Evolutionary conservation across 35 echinoderm and acorn worm species (phyloP).

Genomic region (Apostichopus japonicus): DNA sequence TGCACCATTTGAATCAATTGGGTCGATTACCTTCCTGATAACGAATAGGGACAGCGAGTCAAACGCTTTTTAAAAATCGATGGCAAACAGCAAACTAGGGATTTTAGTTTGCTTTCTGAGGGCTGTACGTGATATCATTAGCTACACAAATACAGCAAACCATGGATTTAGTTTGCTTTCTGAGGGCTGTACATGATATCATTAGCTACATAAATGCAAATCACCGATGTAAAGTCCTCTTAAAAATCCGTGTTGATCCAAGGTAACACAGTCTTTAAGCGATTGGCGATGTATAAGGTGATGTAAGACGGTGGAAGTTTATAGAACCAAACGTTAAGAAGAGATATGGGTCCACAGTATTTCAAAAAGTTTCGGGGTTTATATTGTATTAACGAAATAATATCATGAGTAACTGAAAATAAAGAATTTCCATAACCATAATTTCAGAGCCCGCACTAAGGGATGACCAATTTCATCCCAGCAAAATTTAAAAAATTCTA

Average conservation of each 20-base stretch:
- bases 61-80: slow-evolving; percentile 19
- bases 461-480: too few species aligned
- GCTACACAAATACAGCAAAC: neutral
- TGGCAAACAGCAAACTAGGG: neutral
- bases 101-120: neutral
- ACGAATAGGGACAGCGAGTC: neutral
- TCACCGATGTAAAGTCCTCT: neutral
- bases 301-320: neutral
- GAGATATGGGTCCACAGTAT: neutral
- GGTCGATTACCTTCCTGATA: neutral
- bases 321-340: neutral
- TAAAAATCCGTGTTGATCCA: slow-evolving; percentile 6
- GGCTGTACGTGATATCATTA: neutral
- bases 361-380: too few species aligned
- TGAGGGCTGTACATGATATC: neutral
- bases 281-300: neutral
- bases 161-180: neutral
- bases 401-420: too few species aligned
- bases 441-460: too few species aligned
- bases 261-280: neutral
- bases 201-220: neutral
- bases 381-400: too few species aligned
- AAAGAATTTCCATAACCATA: too few species aligned
- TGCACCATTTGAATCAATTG: too few species aligned
- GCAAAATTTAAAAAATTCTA: too few species aligned